A percentile compares a stretch with the other conserved stretches of the same genome.
Evolutionary conservation across 2,888 invertebrate genomes (phyloP).

Genomic region (Myopa tessellatipennis): DNA sequence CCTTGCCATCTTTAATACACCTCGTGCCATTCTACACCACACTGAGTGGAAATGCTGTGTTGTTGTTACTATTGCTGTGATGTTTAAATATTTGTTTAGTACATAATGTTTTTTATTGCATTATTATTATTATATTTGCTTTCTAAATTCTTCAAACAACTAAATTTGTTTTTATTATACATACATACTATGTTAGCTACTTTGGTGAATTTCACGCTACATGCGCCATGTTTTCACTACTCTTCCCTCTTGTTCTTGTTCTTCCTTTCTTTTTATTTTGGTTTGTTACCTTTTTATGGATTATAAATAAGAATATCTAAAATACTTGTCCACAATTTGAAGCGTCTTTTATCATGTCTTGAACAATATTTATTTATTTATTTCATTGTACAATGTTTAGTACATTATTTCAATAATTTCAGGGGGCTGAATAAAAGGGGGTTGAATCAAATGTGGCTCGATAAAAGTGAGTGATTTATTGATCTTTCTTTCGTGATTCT

Average conservation of each 20-base stretch:
- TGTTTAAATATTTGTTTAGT: background rate
- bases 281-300: slow-evolving; percentile 60
- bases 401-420: too few species aligned
- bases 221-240: background rate
- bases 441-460: too few species aligned
- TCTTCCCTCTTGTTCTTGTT: slow-evolving; percentile 20
- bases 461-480: too few species aligned
- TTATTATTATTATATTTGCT: too few species aligned
- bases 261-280: slow-evolving; percentile 5
- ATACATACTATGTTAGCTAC: background rate
- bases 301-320: slow-evolving; percentile 80
- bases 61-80: background rate
- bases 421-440: too few species aligned
- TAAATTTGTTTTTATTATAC: too few species aligned
- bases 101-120: too few species aligned
- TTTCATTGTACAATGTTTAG: background rate
- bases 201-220: background rate
- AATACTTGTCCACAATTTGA: slow-evolving; percentile 69
- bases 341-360: slow-evolving; percentile 5
- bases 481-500: too few species aligned
- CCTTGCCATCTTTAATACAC: too few species aligned
- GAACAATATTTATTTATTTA: slow-evolving; percentile 40
- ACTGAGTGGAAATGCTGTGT: background rate
- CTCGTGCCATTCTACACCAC: too few species aligned
- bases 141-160: too few species aligned